Base-by-base conservation (phyloP, 2,888 invertebrate species). In the Cephus nigrinus region DNA sequence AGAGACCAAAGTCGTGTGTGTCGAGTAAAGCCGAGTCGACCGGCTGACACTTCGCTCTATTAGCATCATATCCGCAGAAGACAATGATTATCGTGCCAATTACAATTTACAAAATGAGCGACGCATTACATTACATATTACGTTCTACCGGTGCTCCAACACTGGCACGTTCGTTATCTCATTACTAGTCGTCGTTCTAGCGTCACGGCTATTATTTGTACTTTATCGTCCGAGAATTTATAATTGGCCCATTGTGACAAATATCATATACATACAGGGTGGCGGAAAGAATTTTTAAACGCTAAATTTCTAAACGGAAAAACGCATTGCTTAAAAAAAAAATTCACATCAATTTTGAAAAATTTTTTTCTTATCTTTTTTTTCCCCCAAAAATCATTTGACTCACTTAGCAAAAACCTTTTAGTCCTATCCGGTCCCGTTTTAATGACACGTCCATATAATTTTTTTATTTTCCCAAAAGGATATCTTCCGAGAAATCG, bases 221-320 rank as follows among this genome's bases (percentile, higher is more conserved):
- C 74, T 77, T 77, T 77, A 77, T 77, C 74, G 75, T 69, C 77
- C 77, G 77, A 77, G 77, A 75, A 77, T 77, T 77, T 77, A 75
- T 77, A 77, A 77, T 75, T 69, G 69, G 71, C 30, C 71, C 12
- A 32, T 71, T 30, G 71, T 71, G 32, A 71, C 71, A 71, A 32
- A 31, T 71, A 71, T 32, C 30, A 11, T 0, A 32, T 30, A 30
- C 23, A 4, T 3, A 3, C 71, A 31, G 31, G 11, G 4, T 11
- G 32, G 0, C 12, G 31, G 9, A 9, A 23, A 23, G 9, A 55
- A 55, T 5, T 40, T 55, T 23, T 2, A 2, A 36, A 4, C 11
- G 0, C 1, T 40, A 40, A 40, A 40, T 15, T 4, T 15, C 15
- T 15, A 40, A 12, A 15, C 40, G 12, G 12, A 40, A 15, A 36